phyloP scores from a whole-genome alignment of 2,113 vertebrate genomes.

The Pseudonaja textilis region DNA sequence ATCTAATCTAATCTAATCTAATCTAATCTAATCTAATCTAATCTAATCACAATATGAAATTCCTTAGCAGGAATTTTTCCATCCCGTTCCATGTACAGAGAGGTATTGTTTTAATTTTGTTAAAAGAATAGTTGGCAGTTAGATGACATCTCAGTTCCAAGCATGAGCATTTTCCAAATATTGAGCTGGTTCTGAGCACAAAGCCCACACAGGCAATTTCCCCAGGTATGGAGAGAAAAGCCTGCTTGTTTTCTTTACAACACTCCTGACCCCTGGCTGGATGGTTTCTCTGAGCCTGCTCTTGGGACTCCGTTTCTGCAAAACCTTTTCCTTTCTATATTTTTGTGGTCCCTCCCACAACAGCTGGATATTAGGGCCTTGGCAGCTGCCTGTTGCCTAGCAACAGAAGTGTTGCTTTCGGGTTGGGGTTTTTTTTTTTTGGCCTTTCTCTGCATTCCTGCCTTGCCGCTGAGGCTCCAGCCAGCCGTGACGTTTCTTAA shows the following conservation, averaged over 20 bases:
- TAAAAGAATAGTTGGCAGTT: not conserved
- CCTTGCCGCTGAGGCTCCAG: constrained; percentile 9
- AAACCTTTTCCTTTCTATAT: not conserved
- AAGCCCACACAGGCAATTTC: not conserved
- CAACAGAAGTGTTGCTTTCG: constrained; percentile 5
- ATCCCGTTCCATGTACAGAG: not conserved
- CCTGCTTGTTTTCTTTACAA: not conserved
- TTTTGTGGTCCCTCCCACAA: not conserved
- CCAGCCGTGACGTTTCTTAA: constrained; percentile 13
- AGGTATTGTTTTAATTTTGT: constrained; percentile 1
- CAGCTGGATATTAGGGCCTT: constrained; percentile 32
- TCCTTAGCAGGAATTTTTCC: not conserved
- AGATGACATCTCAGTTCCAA: not conserved
- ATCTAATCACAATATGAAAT: not conserved
- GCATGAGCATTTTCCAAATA: not conserved
- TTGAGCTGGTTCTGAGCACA: not conserved
- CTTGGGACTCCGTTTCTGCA: not conserved
- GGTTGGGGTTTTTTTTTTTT: no score
- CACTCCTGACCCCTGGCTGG: rapidly evolving
- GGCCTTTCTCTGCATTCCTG: constrained; percentile 21
- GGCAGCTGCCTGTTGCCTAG: constrained; percentile 43
- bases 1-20: not conserved
- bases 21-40: not conserved
- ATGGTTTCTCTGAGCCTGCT: not conserved
- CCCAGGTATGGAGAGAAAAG: no score